These are phyloP conservation scores for Catharus minimus DNA, from an alignment of 2,113 vertebrate genomes.

Conservation along the genomic window DNA sequence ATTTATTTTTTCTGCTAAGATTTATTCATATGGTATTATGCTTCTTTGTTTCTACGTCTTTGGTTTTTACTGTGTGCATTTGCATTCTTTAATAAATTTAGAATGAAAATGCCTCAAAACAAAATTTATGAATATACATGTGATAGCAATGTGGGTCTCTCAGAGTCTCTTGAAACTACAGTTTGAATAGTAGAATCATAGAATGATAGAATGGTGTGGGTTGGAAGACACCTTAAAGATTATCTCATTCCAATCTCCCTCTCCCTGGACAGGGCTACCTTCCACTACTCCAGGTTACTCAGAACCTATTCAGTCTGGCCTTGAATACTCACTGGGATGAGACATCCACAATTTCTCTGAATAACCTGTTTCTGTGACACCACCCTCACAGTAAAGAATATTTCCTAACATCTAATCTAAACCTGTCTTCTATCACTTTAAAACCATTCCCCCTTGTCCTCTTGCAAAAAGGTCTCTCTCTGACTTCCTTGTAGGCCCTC, in stretches of 20 bases:
- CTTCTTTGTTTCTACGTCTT: not conserved
- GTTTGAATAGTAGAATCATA: not conserved
- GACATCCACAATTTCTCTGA: not conserved
- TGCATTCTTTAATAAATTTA: constrained; percentile 17
- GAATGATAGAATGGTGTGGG: not conserved
- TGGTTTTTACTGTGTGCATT: not conserved
- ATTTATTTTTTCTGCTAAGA: constrained; percentile 10
- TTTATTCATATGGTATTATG: not conserved
- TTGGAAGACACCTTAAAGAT: not conserved
- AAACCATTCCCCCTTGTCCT: not conserved
- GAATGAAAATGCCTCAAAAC: not conserved
- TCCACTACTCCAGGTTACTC: not conserved
- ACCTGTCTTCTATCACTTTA: not conserved
- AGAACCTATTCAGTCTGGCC: not conserved
- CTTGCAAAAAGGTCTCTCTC: not conserved
- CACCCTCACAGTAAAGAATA: not conserved
- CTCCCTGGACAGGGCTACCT: not conserved
- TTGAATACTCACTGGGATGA: not conserved
- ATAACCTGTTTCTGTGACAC: not conserved
- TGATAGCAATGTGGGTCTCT: not conserved
- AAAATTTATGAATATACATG: not conserved
- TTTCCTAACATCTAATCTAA: not conserved
- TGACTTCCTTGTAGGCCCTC: not conserved
- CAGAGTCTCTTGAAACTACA: not conserved
- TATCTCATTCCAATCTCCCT: not conserved